These are phyloP conservation scores for Saguinus imperator DNA, from an alignment of 2,113 vertebrate species.

Conservation along the genomic window DNA sequence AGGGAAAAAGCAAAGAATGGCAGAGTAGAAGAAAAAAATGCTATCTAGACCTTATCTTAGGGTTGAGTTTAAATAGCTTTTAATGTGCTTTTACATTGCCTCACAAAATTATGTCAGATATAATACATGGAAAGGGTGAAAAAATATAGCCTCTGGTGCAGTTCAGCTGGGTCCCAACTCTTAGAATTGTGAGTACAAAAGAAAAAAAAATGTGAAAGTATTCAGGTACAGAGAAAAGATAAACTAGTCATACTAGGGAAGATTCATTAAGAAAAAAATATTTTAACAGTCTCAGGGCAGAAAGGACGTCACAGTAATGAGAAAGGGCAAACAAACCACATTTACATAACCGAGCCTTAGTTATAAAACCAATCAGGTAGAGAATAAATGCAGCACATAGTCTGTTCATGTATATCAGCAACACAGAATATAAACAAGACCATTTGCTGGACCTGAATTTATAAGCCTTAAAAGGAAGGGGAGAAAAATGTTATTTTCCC, in stretches of 20 bases:
- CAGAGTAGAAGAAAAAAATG: background rate
- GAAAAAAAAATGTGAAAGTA: background rate
- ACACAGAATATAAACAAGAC: background rate
- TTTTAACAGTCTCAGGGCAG: slow-evolving; percentile 15
- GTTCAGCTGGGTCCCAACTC: background rate
- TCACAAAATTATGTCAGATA: background rate
- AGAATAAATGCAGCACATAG: background rate
- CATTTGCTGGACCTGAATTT: background rate
- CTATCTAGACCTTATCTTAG: background rate
- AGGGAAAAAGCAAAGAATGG: background rate
- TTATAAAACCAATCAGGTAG: background rate
- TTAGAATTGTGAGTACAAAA: slow-evolving; percentile 36
- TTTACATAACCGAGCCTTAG: slow-evolving; percentile 11
- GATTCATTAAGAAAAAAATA: slow-evolving; percentile 24
- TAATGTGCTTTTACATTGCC: background rate
- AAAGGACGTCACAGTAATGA: slow-evolving; percentile 28
- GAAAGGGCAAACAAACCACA: slow-evolving; percentile 45
- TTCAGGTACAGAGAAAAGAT: background rate
- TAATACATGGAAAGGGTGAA: background rate
- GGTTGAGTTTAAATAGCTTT: background rate
- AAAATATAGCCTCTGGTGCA: background rate
- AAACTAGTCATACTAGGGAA: background rate
- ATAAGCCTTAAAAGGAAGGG: background rate
- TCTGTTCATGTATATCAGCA: background rate
- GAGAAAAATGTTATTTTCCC: background rate